These are phyloP conservation scores for Cephus nigrinus DNA, from an alignment of 2,888 invertebrate genomes.

Conservation along the genomic window DNA sequence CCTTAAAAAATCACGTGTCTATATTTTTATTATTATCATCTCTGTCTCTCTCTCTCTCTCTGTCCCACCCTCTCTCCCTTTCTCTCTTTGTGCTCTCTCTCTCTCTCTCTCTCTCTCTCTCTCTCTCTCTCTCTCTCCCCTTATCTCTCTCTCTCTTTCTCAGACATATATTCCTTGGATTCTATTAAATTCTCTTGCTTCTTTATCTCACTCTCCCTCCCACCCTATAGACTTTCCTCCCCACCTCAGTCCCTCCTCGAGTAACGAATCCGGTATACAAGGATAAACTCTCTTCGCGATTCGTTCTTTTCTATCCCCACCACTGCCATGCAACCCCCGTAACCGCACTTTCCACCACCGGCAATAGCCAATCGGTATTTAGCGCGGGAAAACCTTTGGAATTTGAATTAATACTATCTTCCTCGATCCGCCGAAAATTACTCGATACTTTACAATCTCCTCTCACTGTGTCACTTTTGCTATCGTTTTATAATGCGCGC, in stretches of 20 bases:
- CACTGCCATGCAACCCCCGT: neutral
- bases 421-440: neutral
- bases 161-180: neutral
- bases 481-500: neutral
- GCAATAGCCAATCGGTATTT: neutral
- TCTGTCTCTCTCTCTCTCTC: no score
- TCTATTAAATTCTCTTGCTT: neutral
- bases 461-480: neutral
- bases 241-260: neutral
- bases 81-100: no score
- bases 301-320: neutral
- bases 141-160: neutral
- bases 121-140: no score
- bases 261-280: neutral
- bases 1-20: neutral
- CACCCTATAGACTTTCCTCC: neutral
- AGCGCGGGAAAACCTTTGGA: neutral
- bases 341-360: neutral
- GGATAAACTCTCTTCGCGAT: neutral
- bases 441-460: neutral
- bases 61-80: no score
- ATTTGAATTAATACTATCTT: neutral
- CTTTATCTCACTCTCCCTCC: constrained; percentile 2
- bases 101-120: neutral
- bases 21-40: neutral